Evolutionary conservation across 2,797 vertebrate genomes (phyloP).

Genomic region (Enoplosus armatus): DNA sequence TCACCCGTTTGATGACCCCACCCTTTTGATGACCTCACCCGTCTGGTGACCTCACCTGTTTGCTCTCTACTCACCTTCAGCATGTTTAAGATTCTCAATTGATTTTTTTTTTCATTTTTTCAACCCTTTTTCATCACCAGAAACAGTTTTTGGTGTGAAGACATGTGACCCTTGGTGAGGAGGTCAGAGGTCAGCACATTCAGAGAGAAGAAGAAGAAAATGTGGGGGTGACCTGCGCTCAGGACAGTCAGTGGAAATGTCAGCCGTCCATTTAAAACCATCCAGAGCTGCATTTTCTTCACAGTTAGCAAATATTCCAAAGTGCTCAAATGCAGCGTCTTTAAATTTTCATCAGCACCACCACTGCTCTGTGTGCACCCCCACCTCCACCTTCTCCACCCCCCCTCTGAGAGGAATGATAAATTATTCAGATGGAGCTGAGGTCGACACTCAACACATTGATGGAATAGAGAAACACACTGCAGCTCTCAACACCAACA

Average conservation of each 20-base stretch:
- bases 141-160: too few species aligned
- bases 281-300: slow-evolving; percentile 28
- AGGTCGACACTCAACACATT: slow-evolving; percentile 42
- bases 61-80: neutral
- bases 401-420: neutral
- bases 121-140: neutral
- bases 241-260: slow-evolving; percentile 29
- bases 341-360: slow-evolving; percentile 63
- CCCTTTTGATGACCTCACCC: neutral
- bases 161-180: neutral
- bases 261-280: slow-evolving; percentile 21
- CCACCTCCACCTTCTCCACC: too few species aligned
- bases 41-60: neutral
- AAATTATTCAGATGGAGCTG: slow-evolving; percentile 59
- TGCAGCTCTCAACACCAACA: neutral
- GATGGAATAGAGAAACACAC: slow-evolving; percentile 18
- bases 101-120: neutral
- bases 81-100: neutral
- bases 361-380: neutral
- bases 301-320: slow-evolving; percentile 46
- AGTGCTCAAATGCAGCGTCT: slow-evolving; percentile 42
- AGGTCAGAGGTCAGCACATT: slow-evolving; percentile 12
- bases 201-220: neutral
- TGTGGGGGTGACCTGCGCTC: neutral
- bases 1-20: neutral